Evolutionary conservation across 1,140 invertebrate species (phyloP).

Genomic region (Drosophila arizonae): DNA sequence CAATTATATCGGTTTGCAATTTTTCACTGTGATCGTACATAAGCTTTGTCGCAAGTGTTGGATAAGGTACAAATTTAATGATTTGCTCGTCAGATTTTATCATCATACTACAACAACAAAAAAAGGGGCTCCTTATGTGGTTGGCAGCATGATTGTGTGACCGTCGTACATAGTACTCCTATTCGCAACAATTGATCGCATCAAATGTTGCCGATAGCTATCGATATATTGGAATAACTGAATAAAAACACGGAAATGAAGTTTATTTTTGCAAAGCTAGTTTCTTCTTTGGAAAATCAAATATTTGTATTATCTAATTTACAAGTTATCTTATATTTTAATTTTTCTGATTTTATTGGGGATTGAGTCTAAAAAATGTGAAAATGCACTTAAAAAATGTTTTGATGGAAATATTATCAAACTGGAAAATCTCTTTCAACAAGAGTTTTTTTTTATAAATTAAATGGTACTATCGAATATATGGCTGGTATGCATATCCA

Average conservation of each 20-base stretch:
- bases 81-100: constrained; percentile 13
- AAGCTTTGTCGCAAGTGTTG: constrained; percentile 26
- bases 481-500: too few relatives aligned
- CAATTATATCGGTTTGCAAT: constrained; percentile 42
- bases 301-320: too few relatives aligned
- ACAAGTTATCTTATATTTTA: too few relatives aligned
- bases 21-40: constrained; percentile 41
- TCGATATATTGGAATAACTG: background rate
- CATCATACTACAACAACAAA: constrained; percentile 1
- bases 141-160: constrained; percentile 2
- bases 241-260: background rate
- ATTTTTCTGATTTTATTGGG: too few relatives aligned
- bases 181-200: background rate
- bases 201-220: background rate
- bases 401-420: too few relatives aligned
- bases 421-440: too few relatives aligned
- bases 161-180: background rate
- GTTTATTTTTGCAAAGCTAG: too few relatives aligned
- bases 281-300: too few relatives aligned
- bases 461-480: too few relatives aligned
- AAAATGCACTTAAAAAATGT: too few relatives aligned
- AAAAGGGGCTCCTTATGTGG: background rate
- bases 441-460: too few relatives aligned
- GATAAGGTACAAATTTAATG: background rate
- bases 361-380: too few relatives aligned